Evolutionary conservation across 2,797 vertebrate genomes (phyloP).

Genomic region (Otolemur crassicaudatus): DNA sequence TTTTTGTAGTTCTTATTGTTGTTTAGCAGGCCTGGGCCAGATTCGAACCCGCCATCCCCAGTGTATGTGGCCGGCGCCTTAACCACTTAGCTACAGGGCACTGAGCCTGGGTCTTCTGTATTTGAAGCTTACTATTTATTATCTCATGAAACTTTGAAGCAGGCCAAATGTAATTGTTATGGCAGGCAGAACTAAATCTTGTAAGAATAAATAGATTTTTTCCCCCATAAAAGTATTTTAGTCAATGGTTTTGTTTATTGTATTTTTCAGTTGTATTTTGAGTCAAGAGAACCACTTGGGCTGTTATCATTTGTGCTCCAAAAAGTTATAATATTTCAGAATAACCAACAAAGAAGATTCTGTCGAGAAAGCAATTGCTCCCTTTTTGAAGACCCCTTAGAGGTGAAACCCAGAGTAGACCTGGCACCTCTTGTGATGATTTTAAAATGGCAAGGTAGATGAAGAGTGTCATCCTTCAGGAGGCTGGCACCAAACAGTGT

Average conservation of each 20-base stretch:
- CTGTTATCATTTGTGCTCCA: not conserved
- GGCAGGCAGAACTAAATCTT: constrained; percentile 26
- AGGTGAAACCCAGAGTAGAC: not conserved
- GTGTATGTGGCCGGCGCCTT: no score
- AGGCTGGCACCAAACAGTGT: not conserved
- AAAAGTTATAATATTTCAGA: constrained; percentile 21
- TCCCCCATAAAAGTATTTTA: not conserved
- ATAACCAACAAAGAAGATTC: constrained; percentile 3
- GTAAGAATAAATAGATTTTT: not conserved
- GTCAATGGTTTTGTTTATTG: constrained; percentile 40
- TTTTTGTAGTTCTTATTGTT: no score
- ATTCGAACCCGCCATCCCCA: no score
- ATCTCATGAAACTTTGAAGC: constrained; percentile 31
- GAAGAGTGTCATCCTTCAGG: not conserved
- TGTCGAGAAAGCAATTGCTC: constrained; percentile 9
- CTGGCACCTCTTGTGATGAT: not conserved
- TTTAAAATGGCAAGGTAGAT: not conserved
- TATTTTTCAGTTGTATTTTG: constrained; percentile 57
- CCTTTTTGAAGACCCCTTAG: not conserved
- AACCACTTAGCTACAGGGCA: no score
- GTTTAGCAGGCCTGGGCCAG: no score
- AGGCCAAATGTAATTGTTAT: not conserved
- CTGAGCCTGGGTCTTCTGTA: not conserved
- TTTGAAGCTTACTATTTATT: constrained; percentile 29
- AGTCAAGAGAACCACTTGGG: constrained; percentile 46